These are phyloP conservation scores for Danaus melanippus DNA, from an alignment of 1,140 invertebrate genomes.

Conservation along the genomic window DNA sequence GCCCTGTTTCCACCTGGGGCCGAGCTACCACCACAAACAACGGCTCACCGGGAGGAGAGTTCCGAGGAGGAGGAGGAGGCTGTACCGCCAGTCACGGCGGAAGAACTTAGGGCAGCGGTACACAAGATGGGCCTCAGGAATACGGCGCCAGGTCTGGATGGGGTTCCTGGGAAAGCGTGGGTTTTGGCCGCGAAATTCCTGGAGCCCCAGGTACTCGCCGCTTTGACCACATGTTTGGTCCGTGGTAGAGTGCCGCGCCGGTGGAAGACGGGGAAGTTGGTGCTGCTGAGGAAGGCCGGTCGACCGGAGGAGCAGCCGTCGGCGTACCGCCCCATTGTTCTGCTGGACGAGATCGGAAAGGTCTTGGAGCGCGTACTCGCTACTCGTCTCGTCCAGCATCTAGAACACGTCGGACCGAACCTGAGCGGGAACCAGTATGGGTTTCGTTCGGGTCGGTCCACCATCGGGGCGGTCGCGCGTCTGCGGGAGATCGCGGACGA, in stretches of 20 bases:
- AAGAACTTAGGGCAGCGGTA: background rate
- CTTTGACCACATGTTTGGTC: too few relatives aligned
- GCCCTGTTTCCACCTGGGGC: too few relatives aligned
- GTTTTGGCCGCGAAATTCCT: too few relatives aligned
- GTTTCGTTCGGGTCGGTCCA: background rate
- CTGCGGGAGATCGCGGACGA: too few relatives aligned
- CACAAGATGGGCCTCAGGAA: constrained; percentile 4
- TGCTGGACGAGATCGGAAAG: constrained; percentile 6
- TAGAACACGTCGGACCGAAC: constrained; percentile 1
- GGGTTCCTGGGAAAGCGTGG: too few relatives aligned
- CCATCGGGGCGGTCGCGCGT: constrained; percentile 1
- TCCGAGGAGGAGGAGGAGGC: background rate
- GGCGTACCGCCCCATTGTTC: background rate
- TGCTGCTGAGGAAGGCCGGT: background rate
- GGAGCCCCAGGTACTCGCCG: too few relatives aligned
- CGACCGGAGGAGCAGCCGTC: constrained; percentile 1
- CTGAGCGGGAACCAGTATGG: constrained; percentile 4
- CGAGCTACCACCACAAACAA: too few relatives aligned
- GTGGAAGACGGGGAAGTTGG: constrained; percentile 4
- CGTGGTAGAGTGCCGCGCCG: background rate
- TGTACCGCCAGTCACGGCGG: background rate
- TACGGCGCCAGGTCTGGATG: background rate
- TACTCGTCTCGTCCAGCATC: constrained; percentile 1
- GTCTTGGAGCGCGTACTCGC: constrained; percentile 2
- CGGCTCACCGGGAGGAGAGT: constrained; percentile 1